Conservation (phyloP, 2,113 vertebrate species). For the Isurus oxyrinchus region DNA sequence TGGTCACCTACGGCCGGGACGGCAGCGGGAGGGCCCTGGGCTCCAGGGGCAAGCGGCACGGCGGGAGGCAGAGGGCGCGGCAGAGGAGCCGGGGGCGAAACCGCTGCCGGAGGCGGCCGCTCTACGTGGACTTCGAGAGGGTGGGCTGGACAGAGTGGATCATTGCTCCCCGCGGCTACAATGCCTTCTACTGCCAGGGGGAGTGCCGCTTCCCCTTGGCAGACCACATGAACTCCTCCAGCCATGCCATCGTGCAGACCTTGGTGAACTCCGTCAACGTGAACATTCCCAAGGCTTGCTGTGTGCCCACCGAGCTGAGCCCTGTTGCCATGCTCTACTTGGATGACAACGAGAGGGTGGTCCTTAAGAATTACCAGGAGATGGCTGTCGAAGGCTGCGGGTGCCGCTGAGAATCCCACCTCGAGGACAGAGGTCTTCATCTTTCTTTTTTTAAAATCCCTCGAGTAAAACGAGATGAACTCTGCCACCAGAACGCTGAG, state of each 20-base stretch:
- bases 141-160: constrained; percentile 99
- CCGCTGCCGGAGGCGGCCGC: constrained; percentile 83
- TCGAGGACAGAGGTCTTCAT: neutral
- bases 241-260: constrained; percentile 96
- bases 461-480: neutral
- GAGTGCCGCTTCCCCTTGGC: constrained; percentile 95
- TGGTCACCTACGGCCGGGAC: constrained; percentile 94
- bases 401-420: constrained; percentile 65
- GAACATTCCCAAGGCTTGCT: constrained; percentile 95
- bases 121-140: constrained; percentile 95
- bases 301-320: constrained; percentile 93
- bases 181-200: constrained; percentile 95
- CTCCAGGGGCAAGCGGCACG: constrained; percentile 72
- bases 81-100: constrained; percentile 66
- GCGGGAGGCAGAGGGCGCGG: constrained; percentile 70
- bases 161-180: constrained; percentile 90
- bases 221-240: constrained; percentile 96
- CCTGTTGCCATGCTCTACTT: constrained; percentile 97
- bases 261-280: constrained; percentile 96
- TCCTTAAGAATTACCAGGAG: constrained; percentile 98
- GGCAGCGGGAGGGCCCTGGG: constrained; percentile 79
- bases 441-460: neutral
- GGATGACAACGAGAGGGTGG: constrained; percentile 96
- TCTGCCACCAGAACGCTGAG: neutral
- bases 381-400: constrained; percentile 98